These are phyloP conservation scores for Rhombomys opimus DNA, from an alignment of 2,113 vertebrate genomes.

Conservation along the genomic window DNA sequence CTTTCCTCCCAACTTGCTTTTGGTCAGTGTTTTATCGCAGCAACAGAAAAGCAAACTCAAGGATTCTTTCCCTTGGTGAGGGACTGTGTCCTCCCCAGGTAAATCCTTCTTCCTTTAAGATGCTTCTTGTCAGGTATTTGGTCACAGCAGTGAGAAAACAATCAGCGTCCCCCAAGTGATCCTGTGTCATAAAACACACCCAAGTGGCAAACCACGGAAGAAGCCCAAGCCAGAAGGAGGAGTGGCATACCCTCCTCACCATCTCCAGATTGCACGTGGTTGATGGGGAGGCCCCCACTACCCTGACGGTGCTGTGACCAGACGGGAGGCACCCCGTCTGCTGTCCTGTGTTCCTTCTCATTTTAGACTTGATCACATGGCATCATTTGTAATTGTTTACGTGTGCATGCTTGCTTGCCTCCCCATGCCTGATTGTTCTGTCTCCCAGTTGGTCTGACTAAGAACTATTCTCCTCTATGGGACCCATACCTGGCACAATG, in stretches of 20 bases:
- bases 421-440: background rate
- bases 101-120: background rate
- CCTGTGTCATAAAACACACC: background rate
- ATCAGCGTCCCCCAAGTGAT: background rate
- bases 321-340: background rate
- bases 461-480: background rate
- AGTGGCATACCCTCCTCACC: background rate
- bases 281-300: background rate
- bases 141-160: background rate
- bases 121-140: background rate
- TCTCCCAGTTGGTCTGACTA: background rate
- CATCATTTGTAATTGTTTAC: background rate
- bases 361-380: background rate
- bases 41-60: background rate
- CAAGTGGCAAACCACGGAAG: background rate
- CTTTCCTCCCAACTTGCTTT: background rate
- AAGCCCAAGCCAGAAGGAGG: background rate
- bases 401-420: too few relatives aligned
- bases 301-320: fast-evolving
- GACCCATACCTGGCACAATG: background rate
- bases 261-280: too few relatives aligned
- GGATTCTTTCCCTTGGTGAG: background rate
- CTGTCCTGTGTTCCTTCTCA: background rate
- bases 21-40: background rate
- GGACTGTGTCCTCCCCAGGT: background rate